Evolutionary conservation across 92 coral and sea anemone genomes (phyloP), one percentile per base, ranked within the genome.

Genomic region (Phymanthus crucifer): DNA sequence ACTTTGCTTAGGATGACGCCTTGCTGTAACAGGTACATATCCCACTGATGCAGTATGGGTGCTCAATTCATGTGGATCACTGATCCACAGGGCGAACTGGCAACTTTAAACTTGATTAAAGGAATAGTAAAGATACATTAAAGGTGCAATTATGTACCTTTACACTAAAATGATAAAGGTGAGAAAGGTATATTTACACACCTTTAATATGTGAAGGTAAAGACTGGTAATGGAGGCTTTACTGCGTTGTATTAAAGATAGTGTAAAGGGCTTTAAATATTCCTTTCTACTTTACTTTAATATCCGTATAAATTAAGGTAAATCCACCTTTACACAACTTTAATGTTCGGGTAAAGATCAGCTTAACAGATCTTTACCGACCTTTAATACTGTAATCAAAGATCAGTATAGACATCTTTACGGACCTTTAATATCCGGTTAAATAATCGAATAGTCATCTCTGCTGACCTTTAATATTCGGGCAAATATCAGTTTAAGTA

Each of bases 311-410:
- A 32, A 71, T 31, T 6, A 5, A 6, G 3, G 2, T 19, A 50
- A 10, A 80, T 16, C 40, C 45, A 8, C 85, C 85, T 45, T 80
- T 66, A 71, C 68, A 46, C 29, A 86, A 40, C 32, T 66, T 45
- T 38, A 66, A 75, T 27, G 82, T 14, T 52, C 3, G 61, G 19
- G 19, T 52, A 52, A 52, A 52, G 61, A 52, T 52, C 11, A 52
- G 61, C 3, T 10, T 45, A 52, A 52, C 3, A 43, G 19, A 52
- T 52, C 32, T 56, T 56, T 56, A 56, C 66, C 2, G 26, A 21
- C 66, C 66, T 56, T 56, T 56, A 56, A 56, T 56, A 3, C 10
- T 1, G 50, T 6, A 11, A 1, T 4, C 3, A 56, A 56, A 56
- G 0, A 3, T 56, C 29, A 19, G 32, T 56, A 56, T 21, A 56